These are phyloP conservation scores for Anticlea derivata DNA, from an alignment of 2,888 invertebrate species.

Conservation along the genomic window DNA sequence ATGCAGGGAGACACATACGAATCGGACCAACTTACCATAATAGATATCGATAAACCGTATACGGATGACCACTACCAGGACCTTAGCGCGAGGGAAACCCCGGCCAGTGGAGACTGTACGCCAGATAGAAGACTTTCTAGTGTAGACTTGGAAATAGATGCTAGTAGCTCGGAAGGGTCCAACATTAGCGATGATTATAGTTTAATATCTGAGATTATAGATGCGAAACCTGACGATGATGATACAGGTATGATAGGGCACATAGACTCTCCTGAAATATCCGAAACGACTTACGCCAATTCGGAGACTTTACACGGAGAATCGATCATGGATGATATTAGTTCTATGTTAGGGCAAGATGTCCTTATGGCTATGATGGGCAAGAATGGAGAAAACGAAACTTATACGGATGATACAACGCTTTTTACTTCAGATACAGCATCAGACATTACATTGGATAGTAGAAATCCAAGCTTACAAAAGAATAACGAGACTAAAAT, in stretches of 20 bases:
- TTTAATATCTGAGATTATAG: conserved; percentile 87
- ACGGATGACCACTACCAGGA: conserved; percentile 76
- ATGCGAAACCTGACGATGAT: conserved; percentile 75
- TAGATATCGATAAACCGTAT: conserved; percentile 85
- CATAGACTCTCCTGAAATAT: conserved; percentile 92
- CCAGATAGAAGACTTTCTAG: conserved; percentile 73
- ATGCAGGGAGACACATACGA: conserved; percentile 82
- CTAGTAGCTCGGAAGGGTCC: conserved; percentile 85
- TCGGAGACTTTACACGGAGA: conserved; percentile 91
- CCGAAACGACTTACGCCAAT: conserved; percentile 87
- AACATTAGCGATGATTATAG: conserved; percentile 89
- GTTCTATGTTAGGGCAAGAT: conserved; percentile 89
- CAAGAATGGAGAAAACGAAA: conserved; percentile 84
- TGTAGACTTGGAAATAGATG: conserved; percentile 78
- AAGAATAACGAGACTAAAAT: conserved; percentile 84
- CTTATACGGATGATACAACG: conserved; percentile 88
- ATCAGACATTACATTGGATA: conserved; percentile 78
- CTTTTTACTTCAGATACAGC: conserved; percentile 85
- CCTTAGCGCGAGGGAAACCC: conserved; percentile 58
- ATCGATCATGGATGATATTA: conserved; percentile 91
- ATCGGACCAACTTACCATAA: conserved; percentile 86
- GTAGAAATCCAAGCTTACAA: conserved; percentile 80
- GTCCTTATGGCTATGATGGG: conserved; percentile 87
- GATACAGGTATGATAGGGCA: conserved; percentile 87
- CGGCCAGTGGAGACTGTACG: conserved; percentile 69